Evolutionary conservation across 2,888 invertebrate species (phyloP).

Genomic region (Listrodromus nycthemerus): DNA sequence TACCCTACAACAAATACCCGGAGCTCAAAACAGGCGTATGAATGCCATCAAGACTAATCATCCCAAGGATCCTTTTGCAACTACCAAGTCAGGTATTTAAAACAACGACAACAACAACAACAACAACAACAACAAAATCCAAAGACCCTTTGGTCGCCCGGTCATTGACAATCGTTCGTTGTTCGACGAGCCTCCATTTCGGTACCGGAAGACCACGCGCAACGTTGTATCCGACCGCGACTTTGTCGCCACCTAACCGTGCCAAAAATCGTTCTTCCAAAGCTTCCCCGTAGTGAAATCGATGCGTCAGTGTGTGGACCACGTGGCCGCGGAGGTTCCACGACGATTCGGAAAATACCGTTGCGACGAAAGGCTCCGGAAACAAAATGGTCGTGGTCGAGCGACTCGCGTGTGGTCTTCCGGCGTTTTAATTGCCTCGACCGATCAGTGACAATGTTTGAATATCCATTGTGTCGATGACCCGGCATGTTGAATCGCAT

Average conservation of each 20-base stretch:
- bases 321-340: neutral
- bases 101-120: too few relatives aligned
- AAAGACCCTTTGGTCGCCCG: neutral
- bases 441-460: neutral
- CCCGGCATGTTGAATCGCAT: neutral
- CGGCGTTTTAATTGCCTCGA: neutral
- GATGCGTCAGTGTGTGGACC: neutral
- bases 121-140: neutral
- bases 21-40: slow-evolving; percentile 90
- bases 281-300: neutral
- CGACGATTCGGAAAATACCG: neutral
- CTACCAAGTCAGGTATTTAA: slow-evolving; percentile 91
- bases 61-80: slow-evolving; percentile 92
- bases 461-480: neutral
- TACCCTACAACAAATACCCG: slow-evolving; percentile 79
- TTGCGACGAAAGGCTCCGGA: neutral
- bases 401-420: slow-evolving; percentile 1
- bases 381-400: neutral
- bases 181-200: neutral
- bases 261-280: neutral
- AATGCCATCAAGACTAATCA: slow-evolving; percentile 95
- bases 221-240: neutral
- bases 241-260: neutral
- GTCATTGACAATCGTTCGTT: slow-evolving; percentile 11
- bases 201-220: slow-evolving; percentile 5